phyloP scores from a whole-genome alignment of 2,888 invertebrate genomes.

The Napeogenes sylphis region DNA sequence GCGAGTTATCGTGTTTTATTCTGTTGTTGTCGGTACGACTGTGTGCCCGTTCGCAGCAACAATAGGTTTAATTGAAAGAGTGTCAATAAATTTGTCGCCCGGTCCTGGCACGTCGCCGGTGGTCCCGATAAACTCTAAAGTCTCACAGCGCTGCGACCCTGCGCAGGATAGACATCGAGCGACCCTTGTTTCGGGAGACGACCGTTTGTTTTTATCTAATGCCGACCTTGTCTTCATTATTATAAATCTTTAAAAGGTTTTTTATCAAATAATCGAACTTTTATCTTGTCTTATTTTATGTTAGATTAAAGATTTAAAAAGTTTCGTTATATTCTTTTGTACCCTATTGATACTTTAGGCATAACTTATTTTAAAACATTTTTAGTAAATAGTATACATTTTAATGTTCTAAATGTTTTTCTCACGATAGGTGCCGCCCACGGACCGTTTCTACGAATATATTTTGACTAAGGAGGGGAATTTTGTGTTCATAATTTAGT shows the following conservation, averaged over 20 bases:
- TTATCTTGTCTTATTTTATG: constrained; percentile 44
- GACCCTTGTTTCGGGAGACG: constrained; percentile 57
- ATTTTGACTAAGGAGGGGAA: constrained; percentile 59
- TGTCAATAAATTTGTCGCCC: constrained; percentile 76
- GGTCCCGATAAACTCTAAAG: constrained; percentile 65
- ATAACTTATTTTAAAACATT: constrained; percentile 4
- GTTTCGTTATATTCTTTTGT: background rate
- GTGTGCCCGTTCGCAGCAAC: constrained; percentile 51
- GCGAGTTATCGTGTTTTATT: constrained; percentile 74
- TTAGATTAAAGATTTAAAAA: constrained; percentile 21
- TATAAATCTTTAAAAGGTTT: constrained; percentile 61
- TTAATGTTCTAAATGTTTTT: constrained; percentile 58
- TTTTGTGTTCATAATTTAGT: constrained; percentile 62
- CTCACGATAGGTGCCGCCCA: constrained; percentile 65
- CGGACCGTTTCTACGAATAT: constrained; percentile 61
- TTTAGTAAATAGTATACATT: constrained; percentile 43
- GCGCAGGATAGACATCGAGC: constrained; percentile 45
- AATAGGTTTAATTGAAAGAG: constrained; percentile 77
- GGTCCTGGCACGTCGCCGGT: constrained; percentile 62
- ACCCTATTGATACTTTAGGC: background rate
- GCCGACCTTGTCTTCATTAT: constrained; percentile 66
- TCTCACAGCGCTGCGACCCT: constrained; percentile 50
- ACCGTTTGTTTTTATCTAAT: constrained; percentile 69
- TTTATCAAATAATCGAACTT: constrained; percentile 51
- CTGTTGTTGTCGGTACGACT: constrained; percentile 69